A percentile compares a stretch with the other conserved stretches of the same genome.
Conservation (phyloP, 1,140 invertebrate species). For the Alviniconcha marisindica region DNA sequence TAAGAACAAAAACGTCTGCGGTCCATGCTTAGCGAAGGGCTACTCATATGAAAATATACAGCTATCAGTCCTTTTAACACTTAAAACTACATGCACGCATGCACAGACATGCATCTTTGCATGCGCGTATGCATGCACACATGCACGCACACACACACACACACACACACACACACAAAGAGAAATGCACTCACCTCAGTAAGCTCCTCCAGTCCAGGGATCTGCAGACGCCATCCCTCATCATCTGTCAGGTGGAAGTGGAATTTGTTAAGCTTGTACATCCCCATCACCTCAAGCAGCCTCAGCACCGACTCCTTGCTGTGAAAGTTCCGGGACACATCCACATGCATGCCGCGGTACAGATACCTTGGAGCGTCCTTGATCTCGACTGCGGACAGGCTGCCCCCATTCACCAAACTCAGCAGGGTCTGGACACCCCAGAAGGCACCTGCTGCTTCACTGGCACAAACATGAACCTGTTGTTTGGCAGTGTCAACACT, state of each 20-base stretch:
- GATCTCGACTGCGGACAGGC: conserved; percentile 40
- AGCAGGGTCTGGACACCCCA: conserved; percentile 61
- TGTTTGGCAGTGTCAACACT: conserved; percentile 37
- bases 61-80: too few relatives aligned
- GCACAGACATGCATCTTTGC: too few relatives aligned
- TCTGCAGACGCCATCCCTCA: conserved; percentile 73
- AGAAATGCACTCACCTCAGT: conserved; percentile 53
- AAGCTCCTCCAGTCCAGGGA: conserved; percentile 68
- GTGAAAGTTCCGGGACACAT: conserved; percentile 70
- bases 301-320: conserved; percentile 60
- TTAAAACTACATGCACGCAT: too few relatives aligned
- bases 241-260: conserved; percentile 74
- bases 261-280: conserved; percentile 72
- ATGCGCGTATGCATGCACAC: too few relatives aligned
- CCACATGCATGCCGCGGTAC: conserved; percentile 70
- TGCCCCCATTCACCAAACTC: conserved; percentile 40
- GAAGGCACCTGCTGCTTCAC: conserved; percentile 52
- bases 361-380: conserved; percentile 57
- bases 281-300: conserved; percentile 67
- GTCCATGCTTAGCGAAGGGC: too few relatives aligned
- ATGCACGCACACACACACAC: too few relatives aligned
- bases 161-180: background rate
- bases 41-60: too few relatives aligned
- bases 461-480: conserved; percentile 49
- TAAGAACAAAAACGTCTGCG: too few relatives aligned